Conservation (phyloP, 2,888 invertebrate genomes). For the Lymantria dispar region DNA sequence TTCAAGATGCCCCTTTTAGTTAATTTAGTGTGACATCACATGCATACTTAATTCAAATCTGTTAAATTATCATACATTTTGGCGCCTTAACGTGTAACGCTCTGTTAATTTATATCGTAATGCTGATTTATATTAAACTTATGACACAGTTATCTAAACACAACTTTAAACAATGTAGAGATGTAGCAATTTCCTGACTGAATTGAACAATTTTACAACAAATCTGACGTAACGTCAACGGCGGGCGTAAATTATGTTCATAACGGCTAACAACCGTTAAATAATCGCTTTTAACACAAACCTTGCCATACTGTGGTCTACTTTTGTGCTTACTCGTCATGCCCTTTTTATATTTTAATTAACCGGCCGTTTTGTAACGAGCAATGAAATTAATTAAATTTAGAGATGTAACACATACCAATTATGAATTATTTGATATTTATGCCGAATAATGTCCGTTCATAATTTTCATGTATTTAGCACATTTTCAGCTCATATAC, state of each 20-base stretch:
- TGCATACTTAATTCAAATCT: background rate
- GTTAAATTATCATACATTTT: background rate
- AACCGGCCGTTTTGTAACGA: background rate
- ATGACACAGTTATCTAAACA: constrained; percentile 11
- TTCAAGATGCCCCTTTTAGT: too few species aligned
- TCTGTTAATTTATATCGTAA: background rate
- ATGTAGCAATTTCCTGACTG: constrained; percentile 27
- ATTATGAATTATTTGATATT: too few species aligned
- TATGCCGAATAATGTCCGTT: too few species aligned
- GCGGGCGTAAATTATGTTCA: constrained; percentile 40
- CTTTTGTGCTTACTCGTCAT: background rate
- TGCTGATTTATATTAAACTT: background rate
- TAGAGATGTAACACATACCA: background rate
- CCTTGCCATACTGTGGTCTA: constrained; percentile 2
- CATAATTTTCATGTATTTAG: too few species aligned
- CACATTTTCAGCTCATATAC: too few species aligned
- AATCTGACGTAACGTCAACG: constrained; percentile 27
- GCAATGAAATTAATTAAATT: background rate
- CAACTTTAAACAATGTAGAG: constrained; percentile 11
- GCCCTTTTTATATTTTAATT: background rate
- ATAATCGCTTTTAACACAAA: constrained; percentile 31
- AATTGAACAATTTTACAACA: constrained; percentile 21
- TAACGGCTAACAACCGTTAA: constrained; percentile 40
- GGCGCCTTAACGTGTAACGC: background rate
- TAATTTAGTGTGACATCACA: too few species aligned